Conservation (phyloP, 2,888 invertebrate genomes). For the Stramonita haemastoma region DNA sequence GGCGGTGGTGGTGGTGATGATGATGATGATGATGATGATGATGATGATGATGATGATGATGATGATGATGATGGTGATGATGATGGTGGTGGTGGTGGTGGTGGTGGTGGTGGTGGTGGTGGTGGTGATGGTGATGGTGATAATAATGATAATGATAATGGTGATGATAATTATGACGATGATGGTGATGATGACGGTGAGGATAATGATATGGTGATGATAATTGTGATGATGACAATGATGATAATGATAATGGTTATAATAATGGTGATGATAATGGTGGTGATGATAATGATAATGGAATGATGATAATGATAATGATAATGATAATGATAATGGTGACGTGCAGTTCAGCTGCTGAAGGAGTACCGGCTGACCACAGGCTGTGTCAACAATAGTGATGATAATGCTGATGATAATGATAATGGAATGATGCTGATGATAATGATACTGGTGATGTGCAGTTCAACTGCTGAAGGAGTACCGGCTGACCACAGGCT, state of each 20-base stretch:
- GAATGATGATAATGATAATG: too few relatives aligned
- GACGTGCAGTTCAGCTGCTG: slow-evolving; percentile 64
- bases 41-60: slow-evolving; percentile 20
- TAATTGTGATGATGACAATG: too few relatives aligned
- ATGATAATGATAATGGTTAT: too few relatives aligned
- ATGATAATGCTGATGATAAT: slow-evolving; percentile 4
- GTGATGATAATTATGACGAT: too few relatives aligned
- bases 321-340: not conserved
- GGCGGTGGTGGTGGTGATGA: slow-evolving; percentile 14
- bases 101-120: not conserved
- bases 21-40: slow-evolving; percentile 5
- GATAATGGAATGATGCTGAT: too few relatives aligned
- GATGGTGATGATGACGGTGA: too few relatives aligned
- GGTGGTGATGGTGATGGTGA: not conserved
- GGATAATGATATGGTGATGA: too few relatives aligned
- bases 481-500: slow-evolving; percentile 69
- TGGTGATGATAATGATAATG: too few relatives aligned
- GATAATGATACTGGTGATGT: not conserved
- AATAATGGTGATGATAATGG: too few relatives aligned
- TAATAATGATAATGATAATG: too few relatives aligned
- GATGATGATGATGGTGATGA: not conserved
- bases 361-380: slow-evolving; percentile 71
- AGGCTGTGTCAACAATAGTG: slow-evolving; percentile 63
- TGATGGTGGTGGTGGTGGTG: not conserved
- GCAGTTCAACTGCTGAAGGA: slow-evolving; percentile 69